A percentile compares a stretch with the other conserved stretches of the same genome.
Evolutionary conservation across 2,888 invertebrate species (phyloP).

Genomic region (Lasioglossum zephyrum): DNA sequence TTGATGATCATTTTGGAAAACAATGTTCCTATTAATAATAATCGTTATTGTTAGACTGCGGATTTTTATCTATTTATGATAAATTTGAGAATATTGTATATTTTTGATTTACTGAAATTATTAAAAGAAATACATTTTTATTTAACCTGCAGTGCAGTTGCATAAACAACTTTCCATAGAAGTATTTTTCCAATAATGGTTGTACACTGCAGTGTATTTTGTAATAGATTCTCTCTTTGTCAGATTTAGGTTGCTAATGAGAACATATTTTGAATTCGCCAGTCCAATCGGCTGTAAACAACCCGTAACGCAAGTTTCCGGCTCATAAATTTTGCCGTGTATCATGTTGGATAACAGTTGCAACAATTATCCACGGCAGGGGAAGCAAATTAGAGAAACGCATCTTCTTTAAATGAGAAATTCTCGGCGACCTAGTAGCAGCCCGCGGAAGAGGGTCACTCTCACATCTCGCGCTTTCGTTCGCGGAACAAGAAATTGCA

Average conservation of each 20-base stretch:
- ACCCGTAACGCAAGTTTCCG: neutral
- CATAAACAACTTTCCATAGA: neutral
- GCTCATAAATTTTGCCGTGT: neutral
- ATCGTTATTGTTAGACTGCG: neutral
- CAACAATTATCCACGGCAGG: neutral
- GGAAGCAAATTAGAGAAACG: conserved; percentile 34
- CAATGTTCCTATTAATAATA: neutral
- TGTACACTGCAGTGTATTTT: neutral
- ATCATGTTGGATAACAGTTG: neutral
- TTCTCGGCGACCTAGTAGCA: conserved; percentile 8
- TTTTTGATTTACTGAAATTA: neutral
- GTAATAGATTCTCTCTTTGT: neutral
- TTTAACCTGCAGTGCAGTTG: neutral
- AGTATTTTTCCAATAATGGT: neutral
- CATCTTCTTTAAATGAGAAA: conserved; percentile 29
- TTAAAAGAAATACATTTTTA: too few species aligned
- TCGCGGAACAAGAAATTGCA: conserved; percentile 22
- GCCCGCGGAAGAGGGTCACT: conserved; percentile 36
- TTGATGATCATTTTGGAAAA: neutral
- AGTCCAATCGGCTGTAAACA: neutral
- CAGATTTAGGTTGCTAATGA: neutral
- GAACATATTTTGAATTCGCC: neutral
- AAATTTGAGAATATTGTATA: too few species aligned
- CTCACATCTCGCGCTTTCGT: conserved; percentile 34
- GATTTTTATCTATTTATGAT: neutral